Conservation (phyloP, 2,888 invertebrate genomes). For the Drosophila cyrtoloma region DNA sequence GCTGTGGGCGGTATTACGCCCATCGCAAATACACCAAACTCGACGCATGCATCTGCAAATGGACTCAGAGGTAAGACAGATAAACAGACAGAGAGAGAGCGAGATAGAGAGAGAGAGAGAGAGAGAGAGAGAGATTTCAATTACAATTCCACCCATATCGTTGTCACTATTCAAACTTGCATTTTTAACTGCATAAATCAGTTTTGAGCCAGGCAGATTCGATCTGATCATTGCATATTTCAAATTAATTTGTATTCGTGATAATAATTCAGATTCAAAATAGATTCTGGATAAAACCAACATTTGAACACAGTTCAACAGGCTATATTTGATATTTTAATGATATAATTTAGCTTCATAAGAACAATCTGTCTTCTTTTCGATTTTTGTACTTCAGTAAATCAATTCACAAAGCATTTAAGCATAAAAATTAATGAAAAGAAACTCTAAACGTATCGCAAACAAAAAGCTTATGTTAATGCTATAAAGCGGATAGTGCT, state of each 20-base stretch:
- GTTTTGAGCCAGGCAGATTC: neutral
- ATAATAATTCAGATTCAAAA: neutral
- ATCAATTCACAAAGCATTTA: neutral
- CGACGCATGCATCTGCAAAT: slow-evolving; percentile 75
- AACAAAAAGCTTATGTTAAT: neutral
- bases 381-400: neutral
- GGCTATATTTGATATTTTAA: neutral
- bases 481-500: neutral
- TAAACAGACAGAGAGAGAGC: neutral
- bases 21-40: slow-evolving; percentile 68
- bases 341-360: neutral
- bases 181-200: neutral
- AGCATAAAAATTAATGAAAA: neutral
- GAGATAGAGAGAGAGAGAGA: neutral
- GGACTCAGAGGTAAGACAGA: slow-evolving; percentile 74
- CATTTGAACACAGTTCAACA: neutral
- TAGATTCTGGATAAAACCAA: neutral
- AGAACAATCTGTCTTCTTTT: neutral
- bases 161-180: neutral
- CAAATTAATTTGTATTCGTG: neutral
- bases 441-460: neutral
- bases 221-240: neutral
- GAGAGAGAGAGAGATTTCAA: neutral
- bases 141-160: neutral
- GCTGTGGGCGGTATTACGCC: slow-evolving; percentile 57